Evolutionary conservation across 2,888 invertebrate species (phyloP).

Genomic region (Cylloceria caligata): DNA sequence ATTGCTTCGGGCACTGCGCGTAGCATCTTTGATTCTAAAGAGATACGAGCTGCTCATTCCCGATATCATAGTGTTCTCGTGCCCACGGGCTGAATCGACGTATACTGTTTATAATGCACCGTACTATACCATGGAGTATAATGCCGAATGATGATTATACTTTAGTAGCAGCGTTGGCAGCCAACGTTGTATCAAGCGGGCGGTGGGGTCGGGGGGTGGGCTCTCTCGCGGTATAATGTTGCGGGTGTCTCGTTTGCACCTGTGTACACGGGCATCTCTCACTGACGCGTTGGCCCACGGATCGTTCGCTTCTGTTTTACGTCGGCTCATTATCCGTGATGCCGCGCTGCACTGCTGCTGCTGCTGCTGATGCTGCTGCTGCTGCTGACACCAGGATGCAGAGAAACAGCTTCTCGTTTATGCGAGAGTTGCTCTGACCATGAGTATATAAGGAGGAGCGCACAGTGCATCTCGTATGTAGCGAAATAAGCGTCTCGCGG

Average conservation of each 20-base stretch:
- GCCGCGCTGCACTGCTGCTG: slow-evolving; percentile 39
- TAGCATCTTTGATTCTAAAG: slow-evolving; percentile 74
- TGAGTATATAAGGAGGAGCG: slow-evolving; percentile 48
- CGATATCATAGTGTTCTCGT: slow-evolving; percentile 75
- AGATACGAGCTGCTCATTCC: slow-evolving; percentile 73
- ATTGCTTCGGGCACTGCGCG: slow-evolving; percentile 67
- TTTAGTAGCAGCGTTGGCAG: slow-evolving; percentile 39
- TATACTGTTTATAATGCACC: slow-evolving; percentile 8
- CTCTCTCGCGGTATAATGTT: slow-evolving; percentile 61
- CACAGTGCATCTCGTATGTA: slow-evolving; percentile 41
- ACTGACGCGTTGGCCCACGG: slow-evolving; percentile 53
- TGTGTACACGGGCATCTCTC: slow-evolving; percentile 62
- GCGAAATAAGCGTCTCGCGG: slow-evolving; percentile 17
- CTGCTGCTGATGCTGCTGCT: no score
- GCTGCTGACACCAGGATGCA: slow-evolving; percentile 40
- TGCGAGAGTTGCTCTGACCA: slow-evolving; percentile 52
- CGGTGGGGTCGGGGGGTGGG: no score
- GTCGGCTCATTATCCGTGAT: slow-evolving; percentile 69
- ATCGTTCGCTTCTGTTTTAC: slow-evolving; percentile 72
- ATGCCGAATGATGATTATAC: slow-evolving; percentile 62
- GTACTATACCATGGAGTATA: slow-evolving; percentile 7
- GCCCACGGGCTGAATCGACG: slow-evolving; percentile 65
- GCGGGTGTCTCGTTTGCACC: slow-evolving; percentile 72
- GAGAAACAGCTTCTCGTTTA: slow-evolving; percentile 62
- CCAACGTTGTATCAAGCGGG: slow-evolving; percentile 48